Evolutionary conservation across 2,888 invertebrate species (phyloP).

Genomic region (Eupeodes latifasciatus): DNA sequence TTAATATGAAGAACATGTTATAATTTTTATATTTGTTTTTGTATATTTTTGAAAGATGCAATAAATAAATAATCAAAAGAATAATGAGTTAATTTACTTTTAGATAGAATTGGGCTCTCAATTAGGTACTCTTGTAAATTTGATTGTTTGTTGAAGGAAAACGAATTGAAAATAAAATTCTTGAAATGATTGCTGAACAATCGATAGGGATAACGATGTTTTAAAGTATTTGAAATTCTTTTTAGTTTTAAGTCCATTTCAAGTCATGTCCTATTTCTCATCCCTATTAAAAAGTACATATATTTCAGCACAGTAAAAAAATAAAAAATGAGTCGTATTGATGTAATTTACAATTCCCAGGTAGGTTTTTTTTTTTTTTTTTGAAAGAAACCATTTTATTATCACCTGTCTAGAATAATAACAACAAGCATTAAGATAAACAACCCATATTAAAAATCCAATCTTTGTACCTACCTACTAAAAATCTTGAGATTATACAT

Average conservation of each 20-base stretch:
- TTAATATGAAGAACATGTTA: not conserved
- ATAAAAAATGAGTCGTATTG: not conserved
- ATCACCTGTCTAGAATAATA: not conserved
- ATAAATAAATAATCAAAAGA: not conserved
- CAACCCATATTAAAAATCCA: not conserved
- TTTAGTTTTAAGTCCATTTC: too few relatives aligned
- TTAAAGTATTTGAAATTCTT: too few relatives aligned
- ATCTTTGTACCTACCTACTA: not conserved
- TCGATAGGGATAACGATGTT: too few relatives aligned
- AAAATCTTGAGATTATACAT: constrained; percentile 1
- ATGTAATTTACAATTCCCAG: not conserved
- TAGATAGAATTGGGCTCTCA: not conserved
- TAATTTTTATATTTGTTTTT: constrained; percentile 3
- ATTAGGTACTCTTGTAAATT: not conserved
- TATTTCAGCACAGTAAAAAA: not conserved
- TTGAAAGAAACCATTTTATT: not conserved
- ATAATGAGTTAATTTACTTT: constrained; percentile 2
- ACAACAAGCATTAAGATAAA: not conserved
- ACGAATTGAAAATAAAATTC: too few relatives aligned
- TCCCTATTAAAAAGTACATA: not conserved
- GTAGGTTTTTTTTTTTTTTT: not conserved
- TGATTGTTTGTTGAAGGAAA: not conserved
- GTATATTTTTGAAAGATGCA: not conserved
- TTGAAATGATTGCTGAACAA: too few relatives aligned
- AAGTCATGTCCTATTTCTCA: too few relatives aligned